phyloP scores from a whole-genome alignment of 1,140 invertebrate species.

The Platorchestia sp. region DNA sequence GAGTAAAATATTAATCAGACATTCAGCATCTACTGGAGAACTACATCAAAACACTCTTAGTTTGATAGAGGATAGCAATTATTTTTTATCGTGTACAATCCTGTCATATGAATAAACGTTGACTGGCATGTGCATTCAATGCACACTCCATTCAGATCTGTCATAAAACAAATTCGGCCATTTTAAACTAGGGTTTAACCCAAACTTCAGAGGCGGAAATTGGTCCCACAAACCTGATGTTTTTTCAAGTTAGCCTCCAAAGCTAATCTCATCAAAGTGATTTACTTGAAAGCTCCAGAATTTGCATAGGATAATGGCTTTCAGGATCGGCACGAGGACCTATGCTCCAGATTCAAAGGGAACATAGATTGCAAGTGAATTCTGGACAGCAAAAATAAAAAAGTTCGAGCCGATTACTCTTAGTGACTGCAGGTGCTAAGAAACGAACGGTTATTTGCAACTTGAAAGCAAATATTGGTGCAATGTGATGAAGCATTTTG shows the following conservation, averaged over 20 bases:
- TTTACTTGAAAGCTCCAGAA: slow-evolving; percentile 30
- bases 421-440: too few species aligned
- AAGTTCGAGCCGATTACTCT: neutral
- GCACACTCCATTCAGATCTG: too few species aligned
- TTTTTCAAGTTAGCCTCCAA: neutral
- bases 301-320: slow-evolving; percentile 41
- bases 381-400: neutral
- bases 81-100: too few species aligned
- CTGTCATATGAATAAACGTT: too few species aligned
- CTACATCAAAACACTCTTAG: too few species aligned
- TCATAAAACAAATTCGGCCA: neutral
- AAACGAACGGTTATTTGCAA: too few species aligned
- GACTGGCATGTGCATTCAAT: too few species aligned
- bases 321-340: neutral
- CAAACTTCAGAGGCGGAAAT: neutral
- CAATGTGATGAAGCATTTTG: too few species aligned
- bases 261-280: slow-evolving; percentile 22
- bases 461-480: too few species aligned
- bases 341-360: neutral
- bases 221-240: neutral
- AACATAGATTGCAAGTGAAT: slow-evolving; percentile 1
- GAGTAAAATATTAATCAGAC: too few species aligned
- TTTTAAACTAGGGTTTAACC: neutral
- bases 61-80: too few species aligned
- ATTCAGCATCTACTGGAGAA: too few species aligned